A percentile compares a stretch with the other conserved stretches of the same genome.
phyloP scores from a whole-genome alignment of 2,888 invertebrate genomes.

The Pseudococcus longispinus region DNA sequence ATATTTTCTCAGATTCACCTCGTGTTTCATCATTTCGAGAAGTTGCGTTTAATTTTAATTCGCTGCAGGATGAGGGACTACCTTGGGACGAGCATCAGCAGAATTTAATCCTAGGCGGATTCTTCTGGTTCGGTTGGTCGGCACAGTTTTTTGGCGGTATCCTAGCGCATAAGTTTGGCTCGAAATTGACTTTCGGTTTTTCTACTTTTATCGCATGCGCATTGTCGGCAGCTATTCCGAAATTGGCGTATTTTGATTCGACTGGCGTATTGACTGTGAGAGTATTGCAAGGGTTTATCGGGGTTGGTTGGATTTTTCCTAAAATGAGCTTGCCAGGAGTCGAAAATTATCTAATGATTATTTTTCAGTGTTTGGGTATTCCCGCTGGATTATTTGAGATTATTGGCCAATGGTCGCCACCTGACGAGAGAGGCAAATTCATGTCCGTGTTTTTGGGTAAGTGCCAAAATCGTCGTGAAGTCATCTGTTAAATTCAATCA shows the following conservation, averaged over 20 bases:
- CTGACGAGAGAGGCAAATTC: constrained; percentile 76
- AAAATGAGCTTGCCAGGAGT: no score
- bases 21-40: no score
- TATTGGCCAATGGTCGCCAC: constrained; percentile 82
- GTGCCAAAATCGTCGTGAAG: constrained; percentile 57
- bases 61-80: background rate
- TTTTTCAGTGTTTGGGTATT: constrained; percentile 65
- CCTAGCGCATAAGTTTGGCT: constrained; percentile 26
- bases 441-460: constrained; percentile 69
- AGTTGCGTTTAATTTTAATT: background rate
- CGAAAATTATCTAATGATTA: background rate
- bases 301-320: background rate
- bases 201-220: background rate
- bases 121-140: constrained; percentile 29
- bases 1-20: background rate
- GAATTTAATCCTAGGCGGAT: constrained; percentile 37
- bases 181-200: constrained; percentile 8
- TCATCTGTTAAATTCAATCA: no score
- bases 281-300: constrained; percentile 21
- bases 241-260: background rate
- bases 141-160: constrained; percentile 27
- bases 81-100: background rate
- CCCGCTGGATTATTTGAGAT: constrained; percentile 80
- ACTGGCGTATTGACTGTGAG: background rate
- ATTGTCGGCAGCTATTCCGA: background rate